A percentile compares a stretch with the other conserved stretches of the same genome.
phyloP scores from a whole-genome alignment of 2,888 invertebrate species.

The Agonopterix alstromeriana region DNA sequence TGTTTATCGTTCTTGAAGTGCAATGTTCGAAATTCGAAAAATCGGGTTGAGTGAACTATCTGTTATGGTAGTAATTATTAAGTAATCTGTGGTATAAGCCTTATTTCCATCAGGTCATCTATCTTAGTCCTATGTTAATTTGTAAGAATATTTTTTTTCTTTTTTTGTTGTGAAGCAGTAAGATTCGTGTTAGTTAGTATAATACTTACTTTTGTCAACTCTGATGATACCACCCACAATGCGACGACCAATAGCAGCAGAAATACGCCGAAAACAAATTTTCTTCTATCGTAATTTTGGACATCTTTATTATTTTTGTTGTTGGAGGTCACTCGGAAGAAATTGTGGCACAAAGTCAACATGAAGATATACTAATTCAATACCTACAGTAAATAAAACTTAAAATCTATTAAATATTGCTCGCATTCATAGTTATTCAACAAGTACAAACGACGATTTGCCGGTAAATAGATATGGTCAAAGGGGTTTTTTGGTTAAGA shows the following conservation, averaged over 20 bases:
- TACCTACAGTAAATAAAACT: slow-evolving; percentile 9
- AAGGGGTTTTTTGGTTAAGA: too few species aligned
- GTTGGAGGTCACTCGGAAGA: slow-evolving; percentile 55
- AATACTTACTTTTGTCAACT: slow-evolving; percentile 90
- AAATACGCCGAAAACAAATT: slow-evolving; percentile 88
- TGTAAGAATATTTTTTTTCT: too few species aligned
- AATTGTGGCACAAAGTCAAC: slow-evolving; percentile 73
- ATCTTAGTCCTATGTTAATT: too few species aligned
- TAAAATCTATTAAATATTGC: slow-evolving; percentile 5
- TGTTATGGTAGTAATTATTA: too few species aligned
- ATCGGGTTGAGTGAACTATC: too few species aligned
- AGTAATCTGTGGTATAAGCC: too few species aligned
- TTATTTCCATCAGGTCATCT: too few species aligned
- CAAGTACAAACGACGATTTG: not conserved
- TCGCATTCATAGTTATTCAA: slow-evolving; percentile 1
- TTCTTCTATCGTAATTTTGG: slow-evolving; percentile 52
- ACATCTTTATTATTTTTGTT: slow-evolving; percentile 59
- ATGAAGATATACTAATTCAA: slow-evolving; percentile 41
- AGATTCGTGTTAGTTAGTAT: too few species aligned
- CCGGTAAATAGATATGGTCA: not conserved
- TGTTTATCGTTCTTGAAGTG: too few species aligned
- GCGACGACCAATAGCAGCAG: slow-evolving; percentile 93
- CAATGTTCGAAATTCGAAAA: too few species aligned
- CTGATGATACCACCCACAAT: slow-evolving; percentile 97
- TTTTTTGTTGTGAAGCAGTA: too few species aligned